Percentiles rank a stretch among this genome's conserved stretches.
These are phyloP conservation scores for Eupeodes luniger DNA, from an alignment of 2,888 invertebrate genomes.

Conservation along the genomic window DNA sequence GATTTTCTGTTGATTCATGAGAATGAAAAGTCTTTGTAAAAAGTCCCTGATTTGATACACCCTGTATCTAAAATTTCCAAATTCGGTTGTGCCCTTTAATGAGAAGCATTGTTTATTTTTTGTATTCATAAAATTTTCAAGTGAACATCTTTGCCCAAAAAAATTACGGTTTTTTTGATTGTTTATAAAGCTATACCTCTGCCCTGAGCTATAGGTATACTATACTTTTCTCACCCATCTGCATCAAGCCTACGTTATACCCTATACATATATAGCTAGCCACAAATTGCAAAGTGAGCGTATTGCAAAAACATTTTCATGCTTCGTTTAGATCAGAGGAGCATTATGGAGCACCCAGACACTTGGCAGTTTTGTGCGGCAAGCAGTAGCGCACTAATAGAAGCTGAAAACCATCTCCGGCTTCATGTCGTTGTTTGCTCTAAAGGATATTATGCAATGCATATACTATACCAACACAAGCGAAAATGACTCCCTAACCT, in stretches of 20 bases:
- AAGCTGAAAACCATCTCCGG: conserved; percentile 26
- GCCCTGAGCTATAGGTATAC: neutral
- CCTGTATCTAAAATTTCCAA: neutral
- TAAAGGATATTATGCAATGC: conserved; percentile 45
- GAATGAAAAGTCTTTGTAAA: too few species aligned
- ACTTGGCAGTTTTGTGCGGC: conserved; percentile 69
- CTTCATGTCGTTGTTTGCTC: conserved; percentile 23
- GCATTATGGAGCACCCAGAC: conserved; percentile 64
- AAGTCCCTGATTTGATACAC: neutral
- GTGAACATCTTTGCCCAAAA: conserved; percentile 34
- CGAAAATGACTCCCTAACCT: too few species aligned
- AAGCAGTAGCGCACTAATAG: conserved; percentile 65
- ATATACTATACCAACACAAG: neutral
- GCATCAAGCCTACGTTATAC: too few species aligned
- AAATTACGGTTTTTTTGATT: conserved; percentile 28
- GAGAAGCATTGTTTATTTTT: conserved; percentile 29
- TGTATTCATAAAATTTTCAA: conserved; percentile 29
- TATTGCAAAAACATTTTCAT: conserved; percentile 71
- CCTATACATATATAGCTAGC: neutral
- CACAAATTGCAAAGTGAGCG: conserved; percentile 70
- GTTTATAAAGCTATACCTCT: neutral
- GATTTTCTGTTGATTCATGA: too few species aligned
- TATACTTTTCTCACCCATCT: neutral
- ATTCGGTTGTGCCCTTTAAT: neutral
- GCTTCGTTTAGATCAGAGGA: conserved; percentile 62